These are phyloP conservation scores for Phaethon lepturus DNA, from an alignment of 2,113 vertebrate species.

Conservation along the genomic window DNA sequence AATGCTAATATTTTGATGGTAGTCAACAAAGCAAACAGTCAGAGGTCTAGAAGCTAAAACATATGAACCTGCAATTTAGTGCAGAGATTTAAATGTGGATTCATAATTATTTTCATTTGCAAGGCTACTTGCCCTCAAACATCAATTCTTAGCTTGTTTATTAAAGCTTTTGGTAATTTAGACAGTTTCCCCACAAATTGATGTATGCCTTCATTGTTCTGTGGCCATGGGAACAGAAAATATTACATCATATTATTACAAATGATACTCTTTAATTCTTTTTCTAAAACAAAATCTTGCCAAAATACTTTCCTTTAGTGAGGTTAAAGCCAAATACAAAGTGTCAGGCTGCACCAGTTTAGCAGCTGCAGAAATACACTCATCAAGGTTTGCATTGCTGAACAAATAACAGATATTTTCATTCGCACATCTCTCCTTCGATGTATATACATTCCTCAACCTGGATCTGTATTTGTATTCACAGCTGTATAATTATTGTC, in stretches of 20 bases:
- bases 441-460: not conserved
- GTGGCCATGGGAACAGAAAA: not conserved
- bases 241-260: slow-evolving; percentile 14
- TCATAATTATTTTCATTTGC: slow-evolving; percentile 1
- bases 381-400: not conserved
- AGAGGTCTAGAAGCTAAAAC: not conserved
- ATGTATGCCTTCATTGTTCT: slow-evolving; percentile 3
- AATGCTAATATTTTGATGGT: not conserved
- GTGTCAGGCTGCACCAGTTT: not conserved
- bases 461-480: not conserved
- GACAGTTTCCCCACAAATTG: not conserved
- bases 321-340: not conserved
- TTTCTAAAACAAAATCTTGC: not conserved
- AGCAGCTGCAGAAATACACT: not conserved
- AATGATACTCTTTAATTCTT: not conserved
- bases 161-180: slow-evolving; percentile 31
- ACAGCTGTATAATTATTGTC: not conserved
- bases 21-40: slow-evolving; percentile 3
- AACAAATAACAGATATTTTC: not conserved
- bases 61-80: slow-evolving; percentile 35
- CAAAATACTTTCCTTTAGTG: not conserved
- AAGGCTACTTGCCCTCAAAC: not conserved
- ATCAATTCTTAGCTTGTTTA: slow-evolving; percentile 33
- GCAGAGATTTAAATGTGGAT: not conserved
- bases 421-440: not conserved